Evolutionary conservation across 2,113 vertebrate species (phyloP), one percentile per base, ranked within the genome.

Genomic region (Burhinus bistriatus): DNA sequence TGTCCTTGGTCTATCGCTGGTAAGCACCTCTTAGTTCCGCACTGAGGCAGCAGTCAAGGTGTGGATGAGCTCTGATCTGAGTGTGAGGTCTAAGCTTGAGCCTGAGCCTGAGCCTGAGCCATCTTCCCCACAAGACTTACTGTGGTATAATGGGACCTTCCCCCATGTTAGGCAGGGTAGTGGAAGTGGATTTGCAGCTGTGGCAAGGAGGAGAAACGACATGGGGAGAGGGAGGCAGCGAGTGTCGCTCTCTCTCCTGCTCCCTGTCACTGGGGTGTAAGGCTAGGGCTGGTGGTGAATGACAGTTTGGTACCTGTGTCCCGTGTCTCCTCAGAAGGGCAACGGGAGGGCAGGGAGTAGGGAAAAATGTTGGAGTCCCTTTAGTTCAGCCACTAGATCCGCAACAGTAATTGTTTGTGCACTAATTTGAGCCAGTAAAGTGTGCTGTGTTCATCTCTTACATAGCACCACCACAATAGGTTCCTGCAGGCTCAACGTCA

Each of bases 221-320:
- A 4, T 0, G 0, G 21, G 29, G 42, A 52, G 16, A 34, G 17
- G 23, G 36, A 68, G 40, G 62, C 57, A 62, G 75, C 0, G 0
- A 30, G 29, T 5, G 16, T 42, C 59, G 9, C 38, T 64, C 52
- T 59, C 19, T 32, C 7, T 77, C 10, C 42, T 47, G 40, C 64
- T 61, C 32, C 32, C 21, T 57, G 0, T 47, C 36, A 34, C 44
- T 2, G 9, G 4, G 5, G 40, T 2, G 0, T 0, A 1, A 87
- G 57, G 32, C 62, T 51, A 15, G 32, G 29, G 11, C 36, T 85
- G 52, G 21, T 1, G 1, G 18, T 36, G 34, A 52, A 27, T 0
- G 1, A 73, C 14, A 34, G 26, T 83, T 73, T 83, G 68, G 36
- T 58, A 29, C 23, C 38, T 55, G 49, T 7, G 2, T 69, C 34